Percentiles rank a stretch among this genome's conserved stretches.
Evolutionary conservation across 2,797 vertebrate genomes (phyloP).

Genomic region (Sebastes cheni): DNA sequence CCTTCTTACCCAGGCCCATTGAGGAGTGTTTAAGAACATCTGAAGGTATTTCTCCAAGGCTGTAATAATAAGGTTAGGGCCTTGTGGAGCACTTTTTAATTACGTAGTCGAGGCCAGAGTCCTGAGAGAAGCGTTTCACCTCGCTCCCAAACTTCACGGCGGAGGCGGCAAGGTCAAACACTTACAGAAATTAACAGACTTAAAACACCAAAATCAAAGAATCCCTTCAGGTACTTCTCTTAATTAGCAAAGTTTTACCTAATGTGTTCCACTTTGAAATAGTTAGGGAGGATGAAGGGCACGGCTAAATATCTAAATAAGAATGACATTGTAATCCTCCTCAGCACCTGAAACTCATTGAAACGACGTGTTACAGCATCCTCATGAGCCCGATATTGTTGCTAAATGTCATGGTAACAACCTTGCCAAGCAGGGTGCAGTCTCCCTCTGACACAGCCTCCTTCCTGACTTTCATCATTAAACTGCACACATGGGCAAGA

Average conservation of each 20-base stretch:
- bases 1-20: conserved; percentile 12
- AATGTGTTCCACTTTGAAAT: conserved; percentile 33
- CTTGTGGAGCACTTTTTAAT: conserved; percentile 72
- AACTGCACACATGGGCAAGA: conserved; percentile 58
- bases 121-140: conserved; percentile 47
- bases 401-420: conserved; percentile 64
- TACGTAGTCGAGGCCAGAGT: conserved; percentile 63
- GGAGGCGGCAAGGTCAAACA: conserved; percentile 66
- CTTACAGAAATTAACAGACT: conserved; percentile 50
- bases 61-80: conserved; percentile 67
- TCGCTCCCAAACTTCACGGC: conserved; percentile 38
- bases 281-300: neutral
- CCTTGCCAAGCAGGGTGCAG: conserved; percentile 44
- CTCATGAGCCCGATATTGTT: conserved; percentile 33
- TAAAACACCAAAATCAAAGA: conserved; percentile 52
- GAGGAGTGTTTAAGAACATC: conserved; percentile 55
- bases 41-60: conserved; percentile 56
- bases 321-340: conserved; percentile 27
- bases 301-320: conserved; percentile 22
- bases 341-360: conserved; percentile 18
- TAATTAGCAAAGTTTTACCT: conserved; percentile 54
- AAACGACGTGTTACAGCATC: conserved; percentile 28
- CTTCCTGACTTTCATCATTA: conserved; percentile 72
- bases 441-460: conserved; percentile 50
- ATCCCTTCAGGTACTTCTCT: conserved; percentile 52